Conservation (phyloP, 1,140 invertebrate genomes). For the Trichogramma pretiosum region DNA sequence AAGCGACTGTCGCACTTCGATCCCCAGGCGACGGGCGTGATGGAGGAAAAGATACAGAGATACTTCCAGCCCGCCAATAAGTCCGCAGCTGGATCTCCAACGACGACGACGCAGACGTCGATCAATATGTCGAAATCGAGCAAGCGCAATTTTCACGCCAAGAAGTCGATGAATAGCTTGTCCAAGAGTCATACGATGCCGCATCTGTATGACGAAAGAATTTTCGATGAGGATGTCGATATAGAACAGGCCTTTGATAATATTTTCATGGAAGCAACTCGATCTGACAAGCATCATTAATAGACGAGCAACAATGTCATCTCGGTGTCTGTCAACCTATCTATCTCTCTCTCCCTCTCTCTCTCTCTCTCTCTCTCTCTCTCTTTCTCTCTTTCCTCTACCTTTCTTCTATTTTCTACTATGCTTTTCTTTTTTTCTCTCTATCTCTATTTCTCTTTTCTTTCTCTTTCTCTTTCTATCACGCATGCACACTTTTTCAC, state of each 20-base stretch:
- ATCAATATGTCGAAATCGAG: neutral
- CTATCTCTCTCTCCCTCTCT: neutral
- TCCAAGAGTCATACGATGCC: conserved; percentile 68
- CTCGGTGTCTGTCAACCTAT: neutral
- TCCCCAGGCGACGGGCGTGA: conserved; percentile 66
- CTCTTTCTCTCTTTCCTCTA: neutral
- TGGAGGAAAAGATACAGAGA: conserved; percentile 70
- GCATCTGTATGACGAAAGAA: conserved; percentile 53
- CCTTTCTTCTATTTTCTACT: neutral
- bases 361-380: neutral
- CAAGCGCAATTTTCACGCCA: conserved; percentile 20
- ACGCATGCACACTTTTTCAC: neutral
- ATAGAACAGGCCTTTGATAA: conserved; percentile 69
- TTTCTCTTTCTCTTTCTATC: neutral
- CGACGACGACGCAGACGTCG: conserved; percentile 4
- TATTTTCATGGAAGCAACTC: conserved; percentile 50
- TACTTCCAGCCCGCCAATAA: conserved; percentile 55
- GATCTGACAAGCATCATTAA: conserved; percentile 29
- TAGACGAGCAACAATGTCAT: no score
- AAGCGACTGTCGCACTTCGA: conserved; percentile 65
- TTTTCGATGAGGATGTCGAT: conserved; percentile 56
- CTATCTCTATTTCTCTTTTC: no score
- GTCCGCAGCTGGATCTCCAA: neutral
- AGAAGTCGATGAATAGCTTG: conserved; percentile 34
- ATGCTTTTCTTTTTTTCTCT: neutral